These are phyloP conservation scores for Lithophane semibrunnea DNA, from an alignment of 2,888 invertebrate species.

Conservation along the genomic window DNA sequence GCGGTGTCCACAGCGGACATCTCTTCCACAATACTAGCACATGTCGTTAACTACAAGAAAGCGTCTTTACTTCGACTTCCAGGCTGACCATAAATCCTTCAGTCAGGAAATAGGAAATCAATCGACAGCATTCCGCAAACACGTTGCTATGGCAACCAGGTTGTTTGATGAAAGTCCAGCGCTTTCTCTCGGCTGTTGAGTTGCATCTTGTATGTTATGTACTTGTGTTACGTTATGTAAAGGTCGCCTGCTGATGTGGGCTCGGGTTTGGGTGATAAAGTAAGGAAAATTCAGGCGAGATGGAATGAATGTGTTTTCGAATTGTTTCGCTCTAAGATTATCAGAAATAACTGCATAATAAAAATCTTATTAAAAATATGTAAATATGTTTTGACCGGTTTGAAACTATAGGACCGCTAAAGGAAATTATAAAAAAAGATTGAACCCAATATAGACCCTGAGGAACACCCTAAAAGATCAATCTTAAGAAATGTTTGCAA, in stretches of 20 bases:
- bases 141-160: conserved; percentile 57
- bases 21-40: background rate
- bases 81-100: conserved; percentile 61
- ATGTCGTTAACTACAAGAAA: conserved; percentile 37
- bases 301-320: background rate
- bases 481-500: background rate
- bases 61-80: conserved; percentile 19
- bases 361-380: background rate
- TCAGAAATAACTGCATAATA: background rate
- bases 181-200: conserved; percentile 62
- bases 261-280: background rate
- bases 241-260: conserved; percentile 8
- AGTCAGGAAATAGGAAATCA: conserved; percentile 63
- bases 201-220: conserved; percentile 48
- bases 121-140: conserved; percentile 61
- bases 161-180: conserved; percentile 63
- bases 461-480: conserved; percentile 1
- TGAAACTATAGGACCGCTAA: background rate
- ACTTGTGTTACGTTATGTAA: conserved; percentile 35
- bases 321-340: background rate
- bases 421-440: background rate
- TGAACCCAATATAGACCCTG: background rate
- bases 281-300: background rate
- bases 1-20: background rate
- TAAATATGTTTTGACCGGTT: background rate